Evolutionary conservation across 2,113 vertebrate species (phyloP), one percentile per base, ranked within the genome.

Genomic region (Macaca nemestrina): DNA sequence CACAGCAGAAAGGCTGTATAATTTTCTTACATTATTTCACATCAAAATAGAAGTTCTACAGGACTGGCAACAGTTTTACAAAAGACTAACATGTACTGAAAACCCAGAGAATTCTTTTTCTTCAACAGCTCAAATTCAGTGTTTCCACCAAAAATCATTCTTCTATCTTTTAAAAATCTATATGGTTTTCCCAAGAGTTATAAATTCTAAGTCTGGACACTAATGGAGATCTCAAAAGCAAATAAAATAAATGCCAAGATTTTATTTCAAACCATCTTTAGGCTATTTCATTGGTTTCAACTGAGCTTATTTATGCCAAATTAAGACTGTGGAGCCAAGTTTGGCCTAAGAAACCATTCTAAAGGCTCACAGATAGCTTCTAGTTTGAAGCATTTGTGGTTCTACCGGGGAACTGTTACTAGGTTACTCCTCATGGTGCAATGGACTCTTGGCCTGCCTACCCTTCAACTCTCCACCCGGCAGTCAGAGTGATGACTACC

Each of bases 61-160:
- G 13, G 45, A 61, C 17, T 40, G 12, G 38, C 52, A 85, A 82
- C 8, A 32, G 48, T 88, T 78, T 94, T 78, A 92, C 22, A 43
- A 12, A 75, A 87, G 45, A 83, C 25, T 67, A 81, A 85, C 9
- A 75, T 20, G 35, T 27, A 72, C 17, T 87, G 20, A 57, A 81
- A 93, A 75, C 27, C n/a, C 9, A 94, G 55, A 13, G 9, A 38
- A 76, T 35, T 40, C 27, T 68, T n/a, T 22, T 94, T 45, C 17
- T 35, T 25, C 13, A 72, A 88, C 1, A n/a, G 32, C n/a, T 67
- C 48, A 90, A 78, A 35, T 48, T 83, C 40, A 82, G 5, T n/a
- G 27, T 72, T 95, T 75, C 87, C 38, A 93, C 64, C 50, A 91
- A 92, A 81, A 90, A 52, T 55, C 59, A 73, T 93, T 90, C 20